Conservation (phyloP, 2,888 invertebrate genomes). For the Nebria brevicollis region DNA sequence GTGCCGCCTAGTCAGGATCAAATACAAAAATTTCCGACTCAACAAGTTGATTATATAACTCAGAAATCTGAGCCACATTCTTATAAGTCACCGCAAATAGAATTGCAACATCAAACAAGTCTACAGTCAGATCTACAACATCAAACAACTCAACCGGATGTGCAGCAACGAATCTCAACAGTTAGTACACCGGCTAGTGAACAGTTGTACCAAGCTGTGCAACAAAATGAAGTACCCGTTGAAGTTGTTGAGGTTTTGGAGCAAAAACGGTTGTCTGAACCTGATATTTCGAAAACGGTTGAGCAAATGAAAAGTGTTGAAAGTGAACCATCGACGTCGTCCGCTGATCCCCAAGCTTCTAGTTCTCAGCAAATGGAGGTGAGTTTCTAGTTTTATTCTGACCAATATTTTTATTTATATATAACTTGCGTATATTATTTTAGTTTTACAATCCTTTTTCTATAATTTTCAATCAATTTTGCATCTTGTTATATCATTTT, state of each 20-base stretch:
- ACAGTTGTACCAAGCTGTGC: background rate
- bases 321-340: constrained; percentile 12
- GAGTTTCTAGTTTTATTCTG: background rate
- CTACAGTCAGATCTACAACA: background rate
- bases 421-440: background rate
- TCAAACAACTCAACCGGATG: background rate
- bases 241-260: constrained; percentile 16
- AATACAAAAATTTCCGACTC: constrained; percentile 54
- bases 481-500: background rate
- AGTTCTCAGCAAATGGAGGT: constrained; percentile 26
- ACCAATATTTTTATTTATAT: background rate
- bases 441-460: background rate
- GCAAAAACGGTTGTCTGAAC: constrained; percentile 18
- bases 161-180: background rate
- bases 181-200: background rate
- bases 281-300: constrained; percentile 8
- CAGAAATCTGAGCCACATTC: background rate
- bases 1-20: constrained; percentile 33
- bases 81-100: background rate
- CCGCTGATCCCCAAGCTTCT: constrained; percentile 8
- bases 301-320: constrained; percentile 12
- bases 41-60: constrained; percentile 9
- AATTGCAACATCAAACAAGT: background rate
- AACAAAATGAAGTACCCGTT: background rate
- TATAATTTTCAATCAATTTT: background rate